A percentile compares a stretch with the other conserved stretches of the same genome.
Conservation (phyloP, 2,113 vertebrate species). For the Tapirus terrestris region DNA sequence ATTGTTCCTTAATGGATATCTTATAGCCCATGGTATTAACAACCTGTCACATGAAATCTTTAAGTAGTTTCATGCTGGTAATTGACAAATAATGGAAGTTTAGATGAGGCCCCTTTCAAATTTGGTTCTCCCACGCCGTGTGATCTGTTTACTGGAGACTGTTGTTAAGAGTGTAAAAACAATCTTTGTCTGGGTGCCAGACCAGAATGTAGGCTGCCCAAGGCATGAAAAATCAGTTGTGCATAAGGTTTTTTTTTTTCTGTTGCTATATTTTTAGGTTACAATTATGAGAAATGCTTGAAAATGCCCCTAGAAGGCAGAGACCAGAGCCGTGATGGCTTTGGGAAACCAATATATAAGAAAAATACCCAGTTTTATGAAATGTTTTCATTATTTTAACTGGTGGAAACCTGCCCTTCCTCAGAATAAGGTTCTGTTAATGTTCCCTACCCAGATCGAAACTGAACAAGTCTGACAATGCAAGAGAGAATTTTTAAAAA, state of each 20-base stretch:
- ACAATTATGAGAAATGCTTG: not conserved
- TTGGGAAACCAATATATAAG: not conserved
- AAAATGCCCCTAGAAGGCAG: not conserved
- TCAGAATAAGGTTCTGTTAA: constrained; percentile 21
- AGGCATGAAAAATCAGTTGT: not conserved
- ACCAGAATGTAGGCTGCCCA: not conserved
- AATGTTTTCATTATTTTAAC: constrained; percentile 32
- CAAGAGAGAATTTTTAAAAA: not conserved
- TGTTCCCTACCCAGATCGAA: not conserved
- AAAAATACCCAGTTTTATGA: not conserved
- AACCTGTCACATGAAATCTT: constrained; percentile 12
- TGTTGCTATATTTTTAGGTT: constrained; percentile 44
- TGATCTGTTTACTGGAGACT: constrained; percentile 64
- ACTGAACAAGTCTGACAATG: not conserved
- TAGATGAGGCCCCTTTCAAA: not conserved
- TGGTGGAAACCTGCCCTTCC: not conserved
- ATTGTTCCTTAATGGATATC: not conserved
- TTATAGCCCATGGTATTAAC: not conserved
- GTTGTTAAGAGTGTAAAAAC: constrained; percentile 62
- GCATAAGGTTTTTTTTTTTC: not conserved
- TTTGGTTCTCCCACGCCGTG: not conserved
- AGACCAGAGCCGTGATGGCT: not conserved
- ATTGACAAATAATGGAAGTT: constrained; percentile 35
- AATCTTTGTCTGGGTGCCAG: not conserved
- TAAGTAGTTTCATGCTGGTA: not conserved